These are phyloP conservation scores for Castor canadensis DNA, from an alignment of 2,113 vertebrate genomes.

Conservation along the genomic window DNA sequence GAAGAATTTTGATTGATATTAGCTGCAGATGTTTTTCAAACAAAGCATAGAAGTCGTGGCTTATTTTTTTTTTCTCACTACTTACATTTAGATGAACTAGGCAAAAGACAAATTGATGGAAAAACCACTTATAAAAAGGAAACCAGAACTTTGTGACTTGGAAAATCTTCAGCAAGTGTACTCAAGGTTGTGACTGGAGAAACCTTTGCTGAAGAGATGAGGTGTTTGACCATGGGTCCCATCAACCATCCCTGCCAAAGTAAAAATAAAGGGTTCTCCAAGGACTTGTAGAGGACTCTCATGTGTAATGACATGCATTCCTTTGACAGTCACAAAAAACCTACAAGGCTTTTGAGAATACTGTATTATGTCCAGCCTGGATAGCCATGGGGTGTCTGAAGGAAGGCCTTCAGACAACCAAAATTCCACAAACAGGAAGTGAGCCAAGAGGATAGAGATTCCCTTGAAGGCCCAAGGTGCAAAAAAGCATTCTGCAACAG, in stretches of 20 bases:
- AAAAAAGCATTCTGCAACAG: too few relatives aligned
- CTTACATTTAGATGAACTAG: not conserved
- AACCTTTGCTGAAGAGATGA: not conserved
- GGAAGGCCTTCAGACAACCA: not conserved
- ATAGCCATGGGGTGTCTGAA: not conserved
- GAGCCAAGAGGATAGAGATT: not conserved
- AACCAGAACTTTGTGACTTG: not conserved
- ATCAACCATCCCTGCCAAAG: not conserved
- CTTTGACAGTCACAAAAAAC: not conserved
- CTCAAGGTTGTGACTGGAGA: not conserved
- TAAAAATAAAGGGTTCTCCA: not conserved
- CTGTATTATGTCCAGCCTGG: too few relatives aligned
- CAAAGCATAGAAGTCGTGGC: not conserved
- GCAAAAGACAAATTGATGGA: not conserved
- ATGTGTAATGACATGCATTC: not conserved
- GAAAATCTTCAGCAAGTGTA: not conserved
- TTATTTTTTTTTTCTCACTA: not conserved
- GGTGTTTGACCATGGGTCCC: not conserved
- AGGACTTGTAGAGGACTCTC: accelerated
- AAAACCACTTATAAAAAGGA: not conserved
- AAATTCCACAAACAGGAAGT: not conserved
- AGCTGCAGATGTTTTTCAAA: not conserved
- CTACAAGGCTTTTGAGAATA: not conserved
- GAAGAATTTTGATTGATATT: not conserved
- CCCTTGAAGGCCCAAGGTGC: not conserved